Percentiles rank a stretch among this genome's conserved stretches.
Evolutionary conservation across 2,888 invertebrate genomes (phyloP).

Genomic region (Myathropa florea): DNA sequence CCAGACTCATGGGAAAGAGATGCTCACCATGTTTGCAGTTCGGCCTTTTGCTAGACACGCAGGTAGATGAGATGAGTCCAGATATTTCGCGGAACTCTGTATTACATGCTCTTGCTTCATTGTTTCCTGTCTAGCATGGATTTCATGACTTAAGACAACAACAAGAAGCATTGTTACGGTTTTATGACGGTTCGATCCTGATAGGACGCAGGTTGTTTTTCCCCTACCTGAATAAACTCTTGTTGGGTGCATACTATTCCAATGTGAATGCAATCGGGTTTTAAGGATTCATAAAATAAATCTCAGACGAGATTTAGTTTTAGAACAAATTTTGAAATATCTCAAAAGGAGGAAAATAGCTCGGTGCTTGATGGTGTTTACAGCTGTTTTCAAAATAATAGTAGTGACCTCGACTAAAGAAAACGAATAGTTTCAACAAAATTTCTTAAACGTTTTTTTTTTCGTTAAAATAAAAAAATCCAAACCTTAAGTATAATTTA

Average conservation of each 20-base stretch:
- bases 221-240: neutral
- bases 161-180: neutral
- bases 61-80: neutral
- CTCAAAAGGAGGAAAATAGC: too few species aligned
- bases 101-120: neutral
- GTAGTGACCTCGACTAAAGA: too few species aligned
- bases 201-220: neutral
- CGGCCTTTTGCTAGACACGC: neutral
- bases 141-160: neutral
- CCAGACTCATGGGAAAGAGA: neutral
- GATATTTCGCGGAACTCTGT: slow-evolving; percentile 9
- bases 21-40: neutral
- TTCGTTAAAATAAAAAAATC: too few species aligned
- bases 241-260: neutral
- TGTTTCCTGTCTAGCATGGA: neutral
- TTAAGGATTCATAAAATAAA: too few species aligned
- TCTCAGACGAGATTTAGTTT: too few species aligned
- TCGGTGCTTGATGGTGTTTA: too few species aligned
- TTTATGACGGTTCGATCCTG: slow-evolving; percentile 6
- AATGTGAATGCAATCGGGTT: neutral
- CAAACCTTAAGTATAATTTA: too few species aligned
- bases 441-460: too few species aligned
- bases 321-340: too few species aligned
- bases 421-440: too few species aligned
- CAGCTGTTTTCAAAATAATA: too few species aligned